Evolutionary conservation across 2,888 invertebrate genomes (phyloP).

Genomic region (Ophion costatus): DNA sequence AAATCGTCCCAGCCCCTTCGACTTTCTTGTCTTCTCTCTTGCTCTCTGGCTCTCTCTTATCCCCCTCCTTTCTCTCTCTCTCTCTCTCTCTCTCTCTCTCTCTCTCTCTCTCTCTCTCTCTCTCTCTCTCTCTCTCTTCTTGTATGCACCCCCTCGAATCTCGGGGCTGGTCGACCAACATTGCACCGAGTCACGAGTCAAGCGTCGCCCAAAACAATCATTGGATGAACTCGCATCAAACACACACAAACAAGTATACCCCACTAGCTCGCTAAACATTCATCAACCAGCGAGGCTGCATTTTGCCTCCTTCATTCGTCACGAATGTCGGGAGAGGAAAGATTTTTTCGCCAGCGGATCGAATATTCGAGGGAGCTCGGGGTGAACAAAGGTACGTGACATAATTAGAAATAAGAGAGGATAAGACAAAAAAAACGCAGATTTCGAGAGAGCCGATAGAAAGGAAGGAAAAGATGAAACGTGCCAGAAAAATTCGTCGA

Average conservation of each 20-base stretch:
- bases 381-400: no score
- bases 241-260: not conserved
- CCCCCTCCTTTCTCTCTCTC: not conserved
- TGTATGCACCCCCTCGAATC: constrained; percentile 13
- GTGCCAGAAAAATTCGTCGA: no score
- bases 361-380: no score
- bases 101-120: constrained; percentile 33
- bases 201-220: not conserved
- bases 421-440: no score
- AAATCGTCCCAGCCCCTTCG: constrained; percentile 17
- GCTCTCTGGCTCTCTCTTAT: not conserved
- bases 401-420: no score
- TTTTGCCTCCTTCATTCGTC: not conserved
- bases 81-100: no score
- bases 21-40: not conserved
- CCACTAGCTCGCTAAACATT: not conserved
- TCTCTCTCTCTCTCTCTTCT: constrained; percentile 41
- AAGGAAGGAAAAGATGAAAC: no score
- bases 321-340: no score
- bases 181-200: constrained; percentile 41
- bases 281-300: not conserved
- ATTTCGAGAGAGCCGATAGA: no score
- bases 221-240: not conserved
- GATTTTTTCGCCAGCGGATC: no score
- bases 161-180: not conserved